These are phyloP conservation scores for Operophtera brumata DNA, from an alignment of 2,888 invertebrate species.

Conservation along the genomic window DNA sequence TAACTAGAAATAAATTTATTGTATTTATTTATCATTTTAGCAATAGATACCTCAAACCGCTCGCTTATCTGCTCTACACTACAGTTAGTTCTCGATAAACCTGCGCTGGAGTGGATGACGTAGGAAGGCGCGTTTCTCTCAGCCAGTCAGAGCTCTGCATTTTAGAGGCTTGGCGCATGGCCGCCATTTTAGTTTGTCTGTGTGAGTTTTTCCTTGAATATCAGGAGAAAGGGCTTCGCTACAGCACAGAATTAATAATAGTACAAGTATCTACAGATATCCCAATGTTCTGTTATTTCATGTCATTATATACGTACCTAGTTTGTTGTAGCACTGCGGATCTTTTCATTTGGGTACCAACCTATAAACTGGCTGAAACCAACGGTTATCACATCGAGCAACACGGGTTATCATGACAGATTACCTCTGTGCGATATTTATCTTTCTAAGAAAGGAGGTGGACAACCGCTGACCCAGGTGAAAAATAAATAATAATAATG, in stretches of 20 bases:
- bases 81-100: slow-evolving; percentile 51
- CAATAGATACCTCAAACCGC: slow-evolving; percentile 36
- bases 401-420: too few relatives aligned
- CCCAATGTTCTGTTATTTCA: background rate
- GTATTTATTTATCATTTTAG: background rate
- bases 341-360: background rate
- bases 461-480: too few relatives aligned
- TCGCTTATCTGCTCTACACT: slow-evolving; percentile 40
- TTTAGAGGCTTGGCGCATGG: slow-evolving; percentile 69
- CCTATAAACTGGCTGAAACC: too few relatives aligned
- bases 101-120: slow-evolving; percentile 59
- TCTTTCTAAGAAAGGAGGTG: too few relatives aligned
- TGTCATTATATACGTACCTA: background rate
- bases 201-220: slow-evolving; percentile 36
- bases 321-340: background rate
- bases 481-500: too few relatives aligned
- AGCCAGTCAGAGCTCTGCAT: slow-evolving; percentile 54
- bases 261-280: too few relatives aligned
- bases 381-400: too few relatives aligned
- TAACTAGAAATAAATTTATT: background rate
- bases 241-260: too few relatives aligned
- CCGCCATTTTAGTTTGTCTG: slow-evolving; percentile 41
- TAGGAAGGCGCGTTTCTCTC: slow-evolving; percentile 60
- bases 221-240: slow-evolving; percentile 11
- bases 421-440: too few relatives aligned